Percentiles rank a stretch among this genome's conserved stretches.
Conservation (phyloP, 2,888 invertebrate species). For the Netelia virgata region DNA sequence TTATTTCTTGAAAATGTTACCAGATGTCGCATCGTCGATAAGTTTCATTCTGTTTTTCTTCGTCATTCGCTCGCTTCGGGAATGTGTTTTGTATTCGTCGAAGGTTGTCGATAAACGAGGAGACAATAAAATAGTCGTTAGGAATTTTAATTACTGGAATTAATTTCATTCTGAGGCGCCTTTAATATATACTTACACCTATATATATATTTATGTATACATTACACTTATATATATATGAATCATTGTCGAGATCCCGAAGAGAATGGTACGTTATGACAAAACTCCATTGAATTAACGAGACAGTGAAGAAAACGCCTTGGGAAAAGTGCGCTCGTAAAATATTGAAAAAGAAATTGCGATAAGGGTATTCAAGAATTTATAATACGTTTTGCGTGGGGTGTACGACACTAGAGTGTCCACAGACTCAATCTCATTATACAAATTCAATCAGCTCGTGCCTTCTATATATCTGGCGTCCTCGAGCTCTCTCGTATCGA, state of each 20-base stretch:
- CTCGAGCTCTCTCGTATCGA: conserved; percentile 31
- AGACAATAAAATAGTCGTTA: conserved; percentile 25
- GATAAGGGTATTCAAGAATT: background rate
- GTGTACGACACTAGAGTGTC: conserved; percentile 13
- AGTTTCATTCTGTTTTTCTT: background rate
- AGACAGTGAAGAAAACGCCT: background rate
- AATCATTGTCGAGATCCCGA: background rate
- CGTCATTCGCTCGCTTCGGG: background rate
- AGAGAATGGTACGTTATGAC: conserved; percentile 1
- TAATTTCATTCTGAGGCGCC: conserved; percentile 11
- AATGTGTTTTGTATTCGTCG: conserved; percentile 7
- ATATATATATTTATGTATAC: background rate
- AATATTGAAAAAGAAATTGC: conserved; percentile 9
- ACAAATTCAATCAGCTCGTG: conserved; percentile 45
- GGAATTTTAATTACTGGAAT: conserved; percentile 30
- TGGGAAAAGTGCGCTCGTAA: background rate
- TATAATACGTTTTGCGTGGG: conserved; percentile 25
- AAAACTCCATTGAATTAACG: conserved; percentile 2
- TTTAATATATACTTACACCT: background rate
- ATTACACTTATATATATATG: background rate
- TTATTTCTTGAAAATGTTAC: background rate
- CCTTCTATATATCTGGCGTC: conserved; percentile 24
- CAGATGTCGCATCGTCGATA: background rate
- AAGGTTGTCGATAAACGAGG: conserved; percentile 15
- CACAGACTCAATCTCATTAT: conserved; percentile 50